Percentiles rank a stretch among this genome's conserved stretches.
These are phyloP conservation scores for Mantis religiosa DNA, from an alignment of 2,888 invertebrate genomes.

Conservation along the genomic window DNA sequence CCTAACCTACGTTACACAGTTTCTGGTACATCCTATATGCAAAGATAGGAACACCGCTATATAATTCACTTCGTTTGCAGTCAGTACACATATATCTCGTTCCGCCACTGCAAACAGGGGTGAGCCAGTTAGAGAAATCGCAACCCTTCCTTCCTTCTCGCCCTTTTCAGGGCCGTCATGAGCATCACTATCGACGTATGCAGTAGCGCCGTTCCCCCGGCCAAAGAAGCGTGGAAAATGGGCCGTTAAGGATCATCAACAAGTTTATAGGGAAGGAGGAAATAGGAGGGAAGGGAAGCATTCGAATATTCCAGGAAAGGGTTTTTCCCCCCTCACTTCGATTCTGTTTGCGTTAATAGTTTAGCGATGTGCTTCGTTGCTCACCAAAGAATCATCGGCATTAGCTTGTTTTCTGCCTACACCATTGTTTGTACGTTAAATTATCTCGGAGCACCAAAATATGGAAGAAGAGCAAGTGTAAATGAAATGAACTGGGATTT, in stretches of 20 bases:
- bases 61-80: not conserved
- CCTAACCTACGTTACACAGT: too few relatives aligned
- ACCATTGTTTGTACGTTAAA: not conserved
- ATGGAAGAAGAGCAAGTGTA: not conserved
- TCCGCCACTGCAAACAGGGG: not conserved
- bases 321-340: not conserved
- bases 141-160: not conserved
- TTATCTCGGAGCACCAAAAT: not conserved
- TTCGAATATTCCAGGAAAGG: not conserved
- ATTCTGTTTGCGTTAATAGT: not conserved
- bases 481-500: not conserved
- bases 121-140: not conserved
- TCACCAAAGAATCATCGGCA: not conserved
- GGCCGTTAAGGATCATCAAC: not conserved
- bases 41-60: not conserved
- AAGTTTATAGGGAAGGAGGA: not conserved
- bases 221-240: not conserved
- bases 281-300: not conserved
- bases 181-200: not conserved
- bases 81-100: not conserved
- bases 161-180: not conserved
- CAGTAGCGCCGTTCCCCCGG: not conserved
- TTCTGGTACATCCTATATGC: too few relatives aligned
- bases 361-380: not conserved
- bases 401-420: not conserved